Percentiles rank a stretch among this genome's conserved stretches.
Conservation (phyloP, 2,888 invertebrate species). For the Stenotaenia linearis region DNA sequence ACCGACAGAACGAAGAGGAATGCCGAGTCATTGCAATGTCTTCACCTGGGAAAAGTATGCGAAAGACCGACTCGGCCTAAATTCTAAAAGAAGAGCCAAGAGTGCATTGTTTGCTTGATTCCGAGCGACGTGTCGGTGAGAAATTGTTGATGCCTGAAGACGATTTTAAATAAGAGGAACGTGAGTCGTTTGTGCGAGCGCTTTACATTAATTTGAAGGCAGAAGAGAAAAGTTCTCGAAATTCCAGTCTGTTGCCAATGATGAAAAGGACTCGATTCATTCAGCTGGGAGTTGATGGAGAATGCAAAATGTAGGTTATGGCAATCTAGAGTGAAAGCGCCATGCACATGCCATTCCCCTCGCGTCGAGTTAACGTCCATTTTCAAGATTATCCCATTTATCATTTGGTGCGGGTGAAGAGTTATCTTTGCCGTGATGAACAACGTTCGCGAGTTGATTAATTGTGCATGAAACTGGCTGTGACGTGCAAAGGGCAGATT, state of each 20-base stretch:
- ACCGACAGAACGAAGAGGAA: no score
- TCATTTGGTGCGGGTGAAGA: background rate
- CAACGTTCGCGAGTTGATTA: background rate
- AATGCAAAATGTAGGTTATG: background rate
- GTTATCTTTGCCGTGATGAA: background rate
- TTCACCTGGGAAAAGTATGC: no score
- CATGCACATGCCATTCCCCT: background rate
- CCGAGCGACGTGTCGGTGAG: background rate
- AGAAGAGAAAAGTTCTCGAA: background rate
- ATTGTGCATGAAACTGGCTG: background rate
- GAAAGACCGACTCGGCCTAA: no score
- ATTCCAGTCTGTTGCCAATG: slow-evolving; percentile 4
- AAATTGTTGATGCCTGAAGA: background rate
- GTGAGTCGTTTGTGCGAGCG: background rate
- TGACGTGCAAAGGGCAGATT: background rate
- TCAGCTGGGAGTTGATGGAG: background rate
- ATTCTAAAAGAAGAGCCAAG: background rate
- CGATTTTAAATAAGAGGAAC: background rate
- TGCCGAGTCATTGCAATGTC: no score
- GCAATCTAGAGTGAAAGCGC: background rate
- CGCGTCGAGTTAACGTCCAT: background rate
- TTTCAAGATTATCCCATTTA: slow-evolving; percentile 1
- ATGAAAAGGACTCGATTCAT: background rate
- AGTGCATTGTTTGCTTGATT: background rate
- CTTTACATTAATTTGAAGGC: background rate